Base-by-base conservation (phyloP, 2,888 invertebrate genomes). In the Polymixis flavicincta region DNA sequence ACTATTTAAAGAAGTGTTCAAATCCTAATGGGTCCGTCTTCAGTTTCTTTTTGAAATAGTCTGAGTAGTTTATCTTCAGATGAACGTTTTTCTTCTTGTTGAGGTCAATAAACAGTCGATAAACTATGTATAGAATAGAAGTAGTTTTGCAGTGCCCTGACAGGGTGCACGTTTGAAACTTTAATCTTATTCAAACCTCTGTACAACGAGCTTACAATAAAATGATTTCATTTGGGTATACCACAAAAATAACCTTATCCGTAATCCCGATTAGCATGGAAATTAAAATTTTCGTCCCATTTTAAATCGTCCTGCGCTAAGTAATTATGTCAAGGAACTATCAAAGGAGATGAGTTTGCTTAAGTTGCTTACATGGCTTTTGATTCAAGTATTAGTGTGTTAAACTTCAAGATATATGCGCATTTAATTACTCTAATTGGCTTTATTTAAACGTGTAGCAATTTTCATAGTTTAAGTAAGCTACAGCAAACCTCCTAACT, bases 1-100 rank as follows among this genome's bases (percentile, higher is more conserved):
- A 67, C 48, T 80, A 54, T 59, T 63, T 71, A 82, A 76, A 59
- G 63, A 82, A 64, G 67, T 55, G n/a, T 71, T 77, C 67, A 60
- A 82, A 64, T 64, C 45, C 52, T 78, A 78, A 77, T 77, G n/a
- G 79, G 54, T 72, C 54, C 52, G 52, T 64, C 61, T 63, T 64
- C 17, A 69, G 54, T 75, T 75, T 59, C 25, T 66, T 66, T 78
- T 54, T 45, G n/a, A 50, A 54, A 50, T 52, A 14, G 52, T 69
- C 28, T 57, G 37, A 76, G 50, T 52, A 25, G 5, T 76, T 59
- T 76, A 37, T 76, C 57, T 32, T 67, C 9, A 22, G 59, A 37
- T 45, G 22, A 59, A 48, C 37, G 32, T 60, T 45, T 45, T 52
- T 68, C 13, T 66, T 57, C 25, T 50, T 5, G 11, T 45, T 45